These are phyloP conservation scores for Micromussa lordhowensis DNA, from an alignment of 92 coral and sea anemone species.

Conservation along the genomic window DNA sequence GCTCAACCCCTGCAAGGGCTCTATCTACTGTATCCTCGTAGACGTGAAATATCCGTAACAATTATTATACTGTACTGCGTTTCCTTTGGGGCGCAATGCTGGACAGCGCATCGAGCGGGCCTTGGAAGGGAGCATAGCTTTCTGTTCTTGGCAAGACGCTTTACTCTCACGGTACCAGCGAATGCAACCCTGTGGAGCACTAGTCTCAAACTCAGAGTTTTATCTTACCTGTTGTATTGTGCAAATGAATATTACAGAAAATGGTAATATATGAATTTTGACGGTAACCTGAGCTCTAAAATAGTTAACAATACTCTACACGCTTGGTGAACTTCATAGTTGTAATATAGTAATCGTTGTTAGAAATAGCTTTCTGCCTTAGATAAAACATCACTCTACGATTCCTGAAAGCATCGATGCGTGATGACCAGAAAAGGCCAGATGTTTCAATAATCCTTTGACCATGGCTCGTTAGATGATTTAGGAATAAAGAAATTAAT, in stretches of 20 bases:
- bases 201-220: too few relatives aligned
- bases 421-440: background rate
- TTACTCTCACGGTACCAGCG: too few relatives aligned
- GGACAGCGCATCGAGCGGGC: too few relatives aligned
- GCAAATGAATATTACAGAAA: background rate
- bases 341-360: background rate
- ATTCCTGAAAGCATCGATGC: background rate
- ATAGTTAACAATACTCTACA: background rate
- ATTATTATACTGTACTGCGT: too few relatives aligned
- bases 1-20: background rate
- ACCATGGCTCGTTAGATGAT: background rate
- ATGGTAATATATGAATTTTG: background rate
- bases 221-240: too few relatives aligned
- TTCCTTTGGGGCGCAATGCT: too few relatives aligned
- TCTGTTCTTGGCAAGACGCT: too few relatives aligned
- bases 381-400: background rate
- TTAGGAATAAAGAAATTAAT: background rate
- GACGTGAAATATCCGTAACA: too few relatives aligned
- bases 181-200: too few relatives aligned
- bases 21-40: background rate
- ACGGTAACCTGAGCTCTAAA: background rate
- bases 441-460: background rate
- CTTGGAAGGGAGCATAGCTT: too few relatives aligned
- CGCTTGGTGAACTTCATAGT: too few relatives aligned
- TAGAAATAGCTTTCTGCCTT: background rate